These are phyloP conservation scores for Thinocorus orbignyianus DNA, from an alignment of 2,113 vertebrate genomes.

Conservation along the genomic window DNA sequence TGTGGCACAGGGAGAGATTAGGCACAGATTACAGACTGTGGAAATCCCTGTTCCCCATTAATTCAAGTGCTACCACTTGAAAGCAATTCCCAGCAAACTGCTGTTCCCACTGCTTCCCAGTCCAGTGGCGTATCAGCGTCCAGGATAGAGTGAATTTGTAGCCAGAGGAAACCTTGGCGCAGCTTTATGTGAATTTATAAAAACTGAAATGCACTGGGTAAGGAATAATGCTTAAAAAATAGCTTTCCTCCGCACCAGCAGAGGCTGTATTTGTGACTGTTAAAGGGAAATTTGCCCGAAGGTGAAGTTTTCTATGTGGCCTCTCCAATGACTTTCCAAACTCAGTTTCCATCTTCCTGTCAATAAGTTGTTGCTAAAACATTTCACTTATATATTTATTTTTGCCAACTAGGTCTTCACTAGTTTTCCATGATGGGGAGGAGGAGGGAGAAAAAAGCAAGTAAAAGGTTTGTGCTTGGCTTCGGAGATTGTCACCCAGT, in stretches of 20 bases:
- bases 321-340: not conserved
- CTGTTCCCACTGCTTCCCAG: not conserved
- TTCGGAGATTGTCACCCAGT: not conserved
- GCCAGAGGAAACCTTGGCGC: not conserved
- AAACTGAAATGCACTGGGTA: not conserved
- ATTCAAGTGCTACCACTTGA: not conserved
- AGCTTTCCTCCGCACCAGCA: not conserved
- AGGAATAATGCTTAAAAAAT: not conserved
- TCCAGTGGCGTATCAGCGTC: not conserved
- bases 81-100: not conserved
- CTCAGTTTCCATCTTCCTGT: not conserved
- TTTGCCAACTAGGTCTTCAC: not conserved
- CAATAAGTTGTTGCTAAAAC: constrained; percentile 1
- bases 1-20: not conserved
- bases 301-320: not conserved
- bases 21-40: not conserved
- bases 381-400: not conserved
- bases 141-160: not conserved
- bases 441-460: not conserved
- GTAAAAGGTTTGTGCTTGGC: not conserved
- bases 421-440: not conserved
- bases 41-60: not conserved
- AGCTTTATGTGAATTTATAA: not conserved
- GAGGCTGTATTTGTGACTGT: not conserved
- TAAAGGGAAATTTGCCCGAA: constrained; percentile 4